These are phyloP conservation scores for Zoanthus solanderi DNA, from an alignment of 92 coral and sea anemone species.

Conservation along the genomic window DNA sequence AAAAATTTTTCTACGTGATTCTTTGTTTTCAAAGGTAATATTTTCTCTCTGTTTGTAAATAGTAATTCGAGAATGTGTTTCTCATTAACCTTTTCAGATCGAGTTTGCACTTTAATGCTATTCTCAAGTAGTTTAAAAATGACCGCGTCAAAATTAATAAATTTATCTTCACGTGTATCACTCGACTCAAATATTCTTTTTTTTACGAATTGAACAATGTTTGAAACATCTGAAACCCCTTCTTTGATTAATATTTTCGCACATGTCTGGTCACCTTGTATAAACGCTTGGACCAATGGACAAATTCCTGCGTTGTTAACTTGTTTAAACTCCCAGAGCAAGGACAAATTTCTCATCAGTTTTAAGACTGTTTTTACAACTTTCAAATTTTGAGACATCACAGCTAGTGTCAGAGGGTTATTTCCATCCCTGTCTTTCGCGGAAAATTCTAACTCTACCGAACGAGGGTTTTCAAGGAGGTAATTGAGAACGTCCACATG, in stretches of 20 bases:
- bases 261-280: conserved; percentile 73
- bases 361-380: conserved; percentile 64
- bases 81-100: conserved; percentile 54
- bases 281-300: conserved; percentile 78
- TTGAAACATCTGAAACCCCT: conserved; percentile 68
- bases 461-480: conserved; percentile 66
- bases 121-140: conserved; percentile 6
- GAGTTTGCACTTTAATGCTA: conserved; percentile 12
- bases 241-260: conserved; percentile 71
- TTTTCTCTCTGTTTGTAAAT: conserved; percentile 72
- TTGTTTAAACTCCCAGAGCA: conserved; percentile 56
- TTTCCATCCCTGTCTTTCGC: conserved; percentile 75
- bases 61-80: conserved; percentile 67
- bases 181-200: conserved; percentile 25
- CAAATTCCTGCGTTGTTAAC: conserved; percentile 89
- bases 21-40: conserved; percentile 21
- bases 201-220: conserved; percentile 69
- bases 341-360: conserved; percentile 45
- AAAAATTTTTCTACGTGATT: not conserved
- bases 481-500: conserved; percentile 57
- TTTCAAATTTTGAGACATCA: conserved; percentile 71
- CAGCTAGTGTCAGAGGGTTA: conserved; percentile 73
- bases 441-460: conserved; percentile 61
- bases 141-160: conserved; percentile 21
- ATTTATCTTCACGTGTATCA: not conserved